Base-by-base conservation (phyloP, 2,888 invertebrate genomes). In the Apamea sordens region DNA sequence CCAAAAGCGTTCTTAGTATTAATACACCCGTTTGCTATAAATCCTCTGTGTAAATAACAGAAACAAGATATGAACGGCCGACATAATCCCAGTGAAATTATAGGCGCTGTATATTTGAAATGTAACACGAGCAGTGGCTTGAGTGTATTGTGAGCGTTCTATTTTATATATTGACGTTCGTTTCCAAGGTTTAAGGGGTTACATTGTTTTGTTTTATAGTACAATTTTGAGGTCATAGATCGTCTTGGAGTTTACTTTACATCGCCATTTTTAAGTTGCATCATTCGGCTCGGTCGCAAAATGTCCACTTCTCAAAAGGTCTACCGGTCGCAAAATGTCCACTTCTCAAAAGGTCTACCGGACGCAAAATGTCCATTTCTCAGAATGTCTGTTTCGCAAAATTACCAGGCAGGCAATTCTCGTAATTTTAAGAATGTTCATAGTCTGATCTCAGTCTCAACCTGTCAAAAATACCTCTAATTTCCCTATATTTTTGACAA, bases 81-180 rank as follows among this genome's bases (percentile, higher is more conserved):
- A 73, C 67, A 61, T 85, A 85, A 85, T 77, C 87, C 80, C 36
- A 44, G 69, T 50, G 47, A 84, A 80, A 86, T 86, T 76, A 80
- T 80, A 75, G 59, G 3, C 71, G 41, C n/a, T 47, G 41, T 79
- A 79, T 79, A 77, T 83, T 72, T 78, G 64, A 72, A 71, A 76
- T 65, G 64, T 85, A 76, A 64, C 63, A 47, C 44, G 73, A 53
- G n/a, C 44, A 68, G 5, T 63, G 32, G 11, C 47, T 72, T 59
- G 56, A 79, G 79, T 73, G 50, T 73, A 47, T 64, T 64, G 28
- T 13, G 50, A 44, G 32, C 47, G 68, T 84, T 79, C 50, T 69
- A 36, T 56, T 83, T 77, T 69, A 11, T 56, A 83, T 77, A 56
- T 68, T 82, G 47, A 77, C 77, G 32, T n/a, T 68, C 41, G 2